phyloP scores from a whole-genome alignment of 2,113 vertebrate genomes.

The Phylloscopus trochiloides region DNA sequence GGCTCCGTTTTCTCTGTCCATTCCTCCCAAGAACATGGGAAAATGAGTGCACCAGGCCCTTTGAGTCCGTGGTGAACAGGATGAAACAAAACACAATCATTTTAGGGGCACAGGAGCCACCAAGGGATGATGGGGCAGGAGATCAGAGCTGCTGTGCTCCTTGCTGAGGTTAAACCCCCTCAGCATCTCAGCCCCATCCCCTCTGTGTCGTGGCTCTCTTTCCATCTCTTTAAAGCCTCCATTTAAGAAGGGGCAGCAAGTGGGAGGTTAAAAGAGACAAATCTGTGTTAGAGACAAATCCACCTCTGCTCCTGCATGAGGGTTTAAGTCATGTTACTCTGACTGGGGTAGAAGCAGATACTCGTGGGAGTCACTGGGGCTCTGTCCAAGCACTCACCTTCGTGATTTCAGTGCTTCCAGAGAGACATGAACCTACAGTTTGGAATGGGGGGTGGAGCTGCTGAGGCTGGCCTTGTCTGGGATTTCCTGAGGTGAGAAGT shows the following conservation, averaged over 20 bases:
- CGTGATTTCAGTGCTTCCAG: not conserved
- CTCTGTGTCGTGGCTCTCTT: not conserved
- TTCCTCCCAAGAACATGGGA: not conserved
- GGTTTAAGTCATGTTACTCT: not conserved
- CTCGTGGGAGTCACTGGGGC: not conserved
- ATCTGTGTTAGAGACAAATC: not conserved
- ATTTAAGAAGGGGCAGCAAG: not conserved
- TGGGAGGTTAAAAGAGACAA: not conserved
- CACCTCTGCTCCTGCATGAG: not conserved
- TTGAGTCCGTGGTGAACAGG: not conserved
- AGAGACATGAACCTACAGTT: not conserved
- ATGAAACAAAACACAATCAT: not conserved
- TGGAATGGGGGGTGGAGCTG: not conserved
- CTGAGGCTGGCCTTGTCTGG: not conserved
- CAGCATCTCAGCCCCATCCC: not conserved
- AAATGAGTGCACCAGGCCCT: not conserved
- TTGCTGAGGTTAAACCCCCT: not conserved
- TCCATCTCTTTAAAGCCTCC: not conserved
- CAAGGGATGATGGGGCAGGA: not conserved
- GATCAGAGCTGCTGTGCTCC: not conserved
- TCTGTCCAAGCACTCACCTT: not conserved
- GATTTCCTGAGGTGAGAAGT: not conserved
- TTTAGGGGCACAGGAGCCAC: not conserved
- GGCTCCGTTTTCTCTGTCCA: not conserved
- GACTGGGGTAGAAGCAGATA: not conserved